Conservation (phyloP, 37 sponge, comb jelly and placozoan species). For the Theonella swinhoei region DNA sequence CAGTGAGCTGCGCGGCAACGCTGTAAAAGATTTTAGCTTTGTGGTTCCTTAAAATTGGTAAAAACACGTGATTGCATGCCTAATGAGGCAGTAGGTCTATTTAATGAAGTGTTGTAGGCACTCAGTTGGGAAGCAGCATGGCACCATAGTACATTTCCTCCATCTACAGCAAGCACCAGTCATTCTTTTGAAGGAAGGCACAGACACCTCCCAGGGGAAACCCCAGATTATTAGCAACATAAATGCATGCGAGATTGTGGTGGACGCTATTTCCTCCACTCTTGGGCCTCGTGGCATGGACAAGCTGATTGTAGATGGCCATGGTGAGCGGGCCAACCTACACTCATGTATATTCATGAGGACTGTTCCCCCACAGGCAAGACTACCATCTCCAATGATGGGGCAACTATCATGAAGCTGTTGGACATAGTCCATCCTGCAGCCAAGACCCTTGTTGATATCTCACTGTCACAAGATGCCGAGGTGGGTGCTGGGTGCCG, state of each 20-base stretch:
- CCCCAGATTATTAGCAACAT: constrained; percentile 99
- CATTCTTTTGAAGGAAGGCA: constrained; percentile 97
- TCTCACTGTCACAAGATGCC: constrained; percentile 97
- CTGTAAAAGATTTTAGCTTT: too few species aligned
- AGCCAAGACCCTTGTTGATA: constrained; percentile 96
- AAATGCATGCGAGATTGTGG: constrained; percentile 95
- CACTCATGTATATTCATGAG: too few species aligned
- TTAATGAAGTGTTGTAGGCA: too few species aligned
- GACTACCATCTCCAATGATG: constrained; percentile 99
- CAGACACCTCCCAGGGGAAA: constrained; percentile 97
- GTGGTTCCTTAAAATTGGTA: too few species aligned
- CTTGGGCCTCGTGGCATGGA: constrained; percentile 99
- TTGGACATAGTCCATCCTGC: constrained; percentile 98
- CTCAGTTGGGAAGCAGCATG: too few species aligned
- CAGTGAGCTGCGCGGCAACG: too few species aligned
- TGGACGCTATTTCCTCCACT: constrained; percentile 94
- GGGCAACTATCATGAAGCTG: constrained; percentile 96
- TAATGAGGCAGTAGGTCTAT: too few species aligned
- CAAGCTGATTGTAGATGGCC: constrained; percentile 96
- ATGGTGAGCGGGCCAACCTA: constrained; percentile 61
- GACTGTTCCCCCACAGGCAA: constrained; percentile 60
- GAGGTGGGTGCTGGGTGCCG: constrained; percentile 53
- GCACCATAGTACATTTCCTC: too few species aligned
- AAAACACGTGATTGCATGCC: too few species aligned
- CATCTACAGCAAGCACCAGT: constrained; percentile 87